phyloP scores from a whole-genome alignment of 2,797 vertebrate species.

The Anisognathus igniventris region DNA sequence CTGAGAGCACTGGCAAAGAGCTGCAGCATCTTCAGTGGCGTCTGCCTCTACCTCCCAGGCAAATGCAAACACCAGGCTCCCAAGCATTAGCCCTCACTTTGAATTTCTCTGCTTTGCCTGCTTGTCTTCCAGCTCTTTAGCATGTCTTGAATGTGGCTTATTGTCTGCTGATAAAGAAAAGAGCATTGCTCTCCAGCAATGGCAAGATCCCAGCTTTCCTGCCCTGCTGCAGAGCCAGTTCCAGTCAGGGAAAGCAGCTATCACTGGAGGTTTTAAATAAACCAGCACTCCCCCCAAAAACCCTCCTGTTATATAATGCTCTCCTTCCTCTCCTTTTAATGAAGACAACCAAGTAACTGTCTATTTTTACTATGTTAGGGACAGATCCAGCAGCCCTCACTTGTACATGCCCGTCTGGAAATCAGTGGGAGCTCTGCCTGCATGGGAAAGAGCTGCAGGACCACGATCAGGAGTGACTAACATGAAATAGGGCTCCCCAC shows the following conservation, averaged over 20 bases:
- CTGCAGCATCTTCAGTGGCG: neutral
- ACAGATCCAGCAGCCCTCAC: neutral
- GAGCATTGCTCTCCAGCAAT: constrained; percentile 25
- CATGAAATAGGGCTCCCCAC: neutral
- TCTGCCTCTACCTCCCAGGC: neutral
- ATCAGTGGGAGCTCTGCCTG: neutral
- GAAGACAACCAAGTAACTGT: constrained; percentile 30
- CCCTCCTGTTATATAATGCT: constrained; percentile 16
- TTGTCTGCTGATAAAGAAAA: constrained; percentile 55
- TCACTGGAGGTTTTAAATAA: constrained; percentile 38
- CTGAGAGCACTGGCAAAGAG: neutral
- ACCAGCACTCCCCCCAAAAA: neutral
- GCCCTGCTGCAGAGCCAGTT: neutral
- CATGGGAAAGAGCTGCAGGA: neutral
- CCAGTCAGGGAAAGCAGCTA: constrained; percentile 11
- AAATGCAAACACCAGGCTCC: constrained; percentile 2
- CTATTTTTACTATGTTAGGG: constrained; percentile 16
- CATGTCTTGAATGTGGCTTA: constrained; percentile 56
- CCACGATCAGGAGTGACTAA: neutral
- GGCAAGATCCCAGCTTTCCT: constrained; percentile 48
- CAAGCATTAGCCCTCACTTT: constrained; percentile 9
- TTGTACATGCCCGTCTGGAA: neutral
- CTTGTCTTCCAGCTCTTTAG: constrained; percentile 49
- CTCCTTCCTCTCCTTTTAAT: constrained; percentile 33
- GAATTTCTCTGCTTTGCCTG: constrained; percentile 35